Evolutionary conservation across 2,113 vertebrate species (phyloP).

Genomic region (Dasyornis broadbenti): DNA sequence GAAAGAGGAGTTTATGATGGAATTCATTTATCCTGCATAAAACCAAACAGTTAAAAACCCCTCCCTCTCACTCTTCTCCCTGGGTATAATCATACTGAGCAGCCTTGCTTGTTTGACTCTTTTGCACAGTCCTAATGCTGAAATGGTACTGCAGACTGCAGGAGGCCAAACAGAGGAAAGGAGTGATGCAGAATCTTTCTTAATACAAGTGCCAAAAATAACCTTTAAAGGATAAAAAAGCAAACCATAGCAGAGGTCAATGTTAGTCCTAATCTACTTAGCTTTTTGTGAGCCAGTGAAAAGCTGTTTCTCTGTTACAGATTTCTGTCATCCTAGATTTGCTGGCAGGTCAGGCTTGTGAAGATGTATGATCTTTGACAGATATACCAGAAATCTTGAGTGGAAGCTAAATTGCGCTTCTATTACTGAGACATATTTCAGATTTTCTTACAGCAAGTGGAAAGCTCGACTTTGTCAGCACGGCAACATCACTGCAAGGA

Average conservation of each 20-base stretch:
- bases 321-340: conserved; percentile 3
- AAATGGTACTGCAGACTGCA: background rate
- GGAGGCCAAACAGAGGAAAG: background rate
- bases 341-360: background rate
- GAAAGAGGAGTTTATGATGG: background rate
- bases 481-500: background rate
- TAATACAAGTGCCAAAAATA: background rate
- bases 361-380: background rate
- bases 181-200: background rate
- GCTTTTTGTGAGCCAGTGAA: background rate
- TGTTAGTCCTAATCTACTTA: background rate
- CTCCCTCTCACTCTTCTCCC: background rate
- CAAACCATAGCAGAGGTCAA: background rate
- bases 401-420: background rate
- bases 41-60: background rate
- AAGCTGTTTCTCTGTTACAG: background rate
- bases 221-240: background rate
- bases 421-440: background rate
- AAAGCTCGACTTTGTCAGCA: background rate
- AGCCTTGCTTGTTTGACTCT: background rate
- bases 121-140: background rate
- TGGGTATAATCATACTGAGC: background rate
- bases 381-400: background rate
- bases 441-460: background rate
- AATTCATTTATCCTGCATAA: background rate